phyloP scores from a whole-genome alignment of 37 sponge, comb jelly and placozoan species.

The Geodia barretti region DNA sequence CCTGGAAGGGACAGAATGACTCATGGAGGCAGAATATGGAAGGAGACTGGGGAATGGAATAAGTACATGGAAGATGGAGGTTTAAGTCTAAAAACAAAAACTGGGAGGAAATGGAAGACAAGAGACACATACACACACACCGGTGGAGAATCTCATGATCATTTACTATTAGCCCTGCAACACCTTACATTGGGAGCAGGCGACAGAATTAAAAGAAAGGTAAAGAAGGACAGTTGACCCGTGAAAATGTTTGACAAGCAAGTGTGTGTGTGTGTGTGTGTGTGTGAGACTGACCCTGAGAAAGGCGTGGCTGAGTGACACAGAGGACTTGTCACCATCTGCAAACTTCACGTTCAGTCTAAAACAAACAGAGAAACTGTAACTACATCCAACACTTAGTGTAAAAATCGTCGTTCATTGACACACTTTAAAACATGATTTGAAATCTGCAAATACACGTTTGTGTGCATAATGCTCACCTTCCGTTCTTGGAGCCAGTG shows the following conservation, averaged over 20 bases:
- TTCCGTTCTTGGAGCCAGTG: neutral
- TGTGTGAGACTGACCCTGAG: neutral
- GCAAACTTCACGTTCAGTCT: constrained; percentile 7
- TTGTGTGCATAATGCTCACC: neutral
- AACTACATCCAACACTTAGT: too few relatives aligned
- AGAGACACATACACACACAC: neutral
- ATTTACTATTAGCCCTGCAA: too few relatives aligned
- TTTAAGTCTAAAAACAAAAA: too few relatives aligned
- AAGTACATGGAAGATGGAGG: neutral
- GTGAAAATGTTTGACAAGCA: too few relatives aligned
- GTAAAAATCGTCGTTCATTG: too few relatives aligned
- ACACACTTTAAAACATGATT: neutral
- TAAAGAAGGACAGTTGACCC: too few relatives aligned
- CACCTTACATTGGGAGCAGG: too few relatives aligned
- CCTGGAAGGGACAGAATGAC: neutral
- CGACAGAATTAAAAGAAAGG: too few relatives aligned
- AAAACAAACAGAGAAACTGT: too few relatives aligned
- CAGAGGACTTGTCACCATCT: constrained; percentile 15
- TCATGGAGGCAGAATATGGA: neutral
- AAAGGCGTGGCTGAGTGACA: neutral
- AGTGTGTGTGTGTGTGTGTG: neutral
- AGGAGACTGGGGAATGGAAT: neutral
- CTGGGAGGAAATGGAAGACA: neutral
- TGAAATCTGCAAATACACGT: neutral
- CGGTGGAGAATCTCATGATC: too few relatives aligned